Percentiles rank a stretch among this genome's conserved stretches.
phyloP scores from a whole-genome alignment of 2,797 vertebrate species.

The Pseudotriccus pelzelni region DNA sequence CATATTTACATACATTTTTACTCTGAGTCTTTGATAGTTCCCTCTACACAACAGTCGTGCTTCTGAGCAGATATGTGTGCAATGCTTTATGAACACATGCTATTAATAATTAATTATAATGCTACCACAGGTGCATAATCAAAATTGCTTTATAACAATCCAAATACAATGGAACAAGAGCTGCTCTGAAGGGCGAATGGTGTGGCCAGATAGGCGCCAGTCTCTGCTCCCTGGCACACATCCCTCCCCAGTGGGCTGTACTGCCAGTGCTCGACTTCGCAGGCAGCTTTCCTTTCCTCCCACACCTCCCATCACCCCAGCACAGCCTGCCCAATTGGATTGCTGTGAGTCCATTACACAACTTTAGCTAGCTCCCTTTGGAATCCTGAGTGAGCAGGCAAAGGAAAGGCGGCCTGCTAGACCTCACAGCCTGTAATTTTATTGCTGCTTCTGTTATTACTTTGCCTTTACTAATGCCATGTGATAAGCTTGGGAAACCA shows the following conservation, averaged over 20 bases:
- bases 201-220: background rate
- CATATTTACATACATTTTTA: background rate
- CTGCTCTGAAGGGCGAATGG: background rate
- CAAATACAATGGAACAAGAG: background rate
- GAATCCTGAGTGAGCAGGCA: background rate
- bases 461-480: background rate
- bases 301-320: accelerated
- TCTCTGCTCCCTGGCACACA: background rate
- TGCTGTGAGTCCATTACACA: background rate
- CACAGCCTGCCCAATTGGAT: background rate
- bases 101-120: background rate
- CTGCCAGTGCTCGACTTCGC: accelerated
- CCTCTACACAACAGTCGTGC: background rate
- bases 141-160: background rate
- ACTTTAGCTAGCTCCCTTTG: background rate
- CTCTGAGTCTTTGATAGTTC: background rate
- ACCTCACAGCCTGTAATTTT: background rate
- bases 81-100: background rate
- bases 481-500: background rate
- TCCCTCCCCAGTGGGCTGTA: background rate
- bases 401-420: background rate
- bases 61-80: background rate
- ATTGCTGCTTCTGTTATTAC: background rate
- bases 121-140: background rate
- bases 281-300: background rate